Evolutionary conservation across 2,888 invertebrate species (phyloP).

Genomic region (Macaria liturata): DNA sequence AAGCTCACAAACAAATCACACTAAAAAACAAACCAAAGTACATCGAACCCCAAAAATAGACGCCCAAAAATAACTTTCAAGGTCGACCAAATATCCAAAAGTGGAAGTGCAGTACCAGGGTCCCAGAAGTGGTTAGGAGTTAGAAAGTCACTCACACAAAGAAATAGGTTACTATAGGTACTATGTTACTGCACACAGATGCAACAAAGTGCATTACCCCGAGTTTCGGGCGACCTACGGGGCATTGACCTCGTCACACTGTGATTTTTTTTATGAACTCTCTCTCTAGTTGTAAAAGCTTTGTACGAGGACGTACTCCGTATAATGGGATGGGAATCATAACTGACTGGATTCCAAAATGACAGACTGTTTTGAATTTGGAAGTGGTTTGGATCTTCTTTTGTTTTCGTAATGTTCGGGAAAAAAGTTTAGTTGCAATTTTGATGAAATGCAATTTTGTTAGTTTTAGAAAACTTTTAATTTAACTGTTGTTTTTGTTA

Average conservation of each 20-base stretch:
- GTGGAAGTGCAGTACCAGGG: constrained; percentile 38
- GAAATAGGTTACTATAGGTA: constrained; percentile 19
- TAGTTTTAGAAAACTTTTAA: too few relatives aligned
- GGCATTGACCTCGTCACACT: constrained; percentile 52
- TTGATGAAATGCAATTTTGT: too few relatives aligned
- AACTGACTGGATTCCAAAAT: too few relatives aligned
- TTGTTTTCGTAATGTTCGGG: too few relatives aligned
- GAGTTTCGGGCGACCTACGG: constrained; percentile 58
- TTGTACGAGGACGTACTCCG: constrained; percentile 32
- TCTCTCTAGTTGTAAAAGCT: constrained; percentile 39
- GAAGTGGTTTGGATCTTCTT: too few relatives aligned
- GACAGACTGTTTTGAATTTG: too few relatives aligned
- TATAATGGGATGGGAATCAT: background rate
- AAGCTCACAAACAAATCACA: too few relatives aligned
- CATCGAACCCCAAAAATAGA: constrained; percentile 20
- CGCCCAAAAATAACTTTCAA: constrained; percentile 24
- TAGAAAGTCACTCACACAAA: constrained; percentile 43
- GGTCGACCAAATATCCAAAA: constrained; percentile 34
- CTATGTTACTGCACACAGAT: constrained; percentile 31
- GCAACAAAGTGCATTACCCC: constrained; percentile 64
- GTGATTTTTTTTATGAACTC: constrained; percentile 64
- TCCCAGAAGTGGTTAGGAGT: constrained; percentile 30
- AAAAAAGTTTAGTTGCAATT: too few relatives aligned
- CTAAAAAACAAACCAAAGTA: background rate
- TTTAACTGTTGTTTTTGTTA: too few relatives aligned